Evolutionary conservation across 2,113 vertebrate genomes (phyloP).

Genomic region (Ardeotis arabs): DNA sequence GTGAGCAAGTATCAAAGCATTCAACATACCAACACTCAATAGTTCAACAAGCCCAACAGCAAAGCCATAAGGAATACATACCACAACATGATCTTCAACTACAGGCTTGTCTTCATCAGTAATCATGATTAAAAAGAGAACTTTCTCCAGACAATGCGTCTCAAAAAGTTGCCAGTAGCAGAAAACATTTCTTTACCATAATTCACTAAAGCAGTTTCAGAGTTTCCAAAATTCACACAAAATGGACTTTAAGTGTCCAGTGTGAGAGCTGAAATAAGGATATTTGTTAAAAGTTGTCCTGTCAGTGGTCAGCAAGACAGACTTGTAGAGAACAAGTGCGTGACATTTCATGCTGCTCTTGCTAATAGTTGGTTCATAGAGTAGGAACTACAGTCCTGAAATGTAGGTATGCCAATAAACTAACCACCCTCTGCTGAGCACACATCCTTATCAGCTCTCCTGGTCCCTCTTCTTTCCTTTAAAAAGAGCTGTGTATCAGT

Average conservation of each 20-base stretch:
- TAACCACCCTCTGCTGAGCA: background rate
- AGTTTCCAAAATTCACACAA: background rate
- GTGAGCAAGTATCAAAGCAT: background rate
- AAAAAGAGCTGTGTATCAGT: background rate
- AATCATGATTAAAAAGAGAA: background rate
- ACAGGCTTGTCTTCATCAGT: background rate
- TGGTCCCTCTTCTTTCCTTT: background rate
- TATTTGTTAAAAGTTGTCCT: background rate
- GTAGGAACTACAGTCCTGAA: background rate
- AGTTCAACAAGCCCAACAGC: background rate
- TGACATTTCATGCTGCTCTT: background rate
- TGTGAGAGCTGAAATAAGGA: background rate
- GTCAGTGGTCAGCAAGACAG: background rate
- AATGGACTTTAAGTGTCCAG: background rate
- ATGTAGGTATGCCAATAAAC: background rate
- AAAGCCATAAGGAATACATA: constrained; percentile 21
- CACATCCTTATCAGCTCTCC: background rate
- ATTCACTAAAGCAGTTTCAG: background rate
- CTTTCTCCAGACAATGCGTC: background rate
- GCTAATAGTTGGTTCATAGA: background rate
- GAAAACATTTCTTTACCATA: background rate
- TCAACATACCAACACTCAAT: background rate
- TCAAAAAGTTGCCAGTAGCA: background rate
- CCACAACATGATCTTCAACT: background rate
- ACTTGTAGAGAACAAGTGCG: background rate